A percentile compares a stretch with the other conserved stretches of the same genome.
Conservation (phyloP, 1,140 invertebrate genomes). For the Eumeta japonica region DNA sequence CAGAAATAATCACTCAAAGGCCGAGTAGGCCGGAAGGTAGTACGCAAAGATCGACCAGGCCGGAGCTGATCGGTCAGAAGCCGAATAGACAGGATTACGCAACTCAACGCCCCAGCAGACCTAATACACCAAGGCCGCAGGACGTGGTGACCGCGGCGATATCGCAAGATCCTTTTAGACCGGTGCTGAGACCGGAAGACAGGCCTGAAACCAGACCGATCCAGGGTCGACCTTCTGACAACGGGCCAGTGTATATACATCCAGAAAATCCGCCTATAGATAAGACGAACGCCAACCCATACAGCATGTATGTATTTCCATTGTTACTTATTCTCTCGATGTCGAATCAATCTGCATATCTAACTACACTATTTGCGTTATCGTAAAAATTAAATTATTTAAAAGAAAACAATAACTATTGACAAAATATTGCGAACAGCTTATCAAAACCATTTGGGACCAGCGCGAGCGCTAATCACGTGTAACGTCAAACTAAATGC, state of each 20-base stretch:
- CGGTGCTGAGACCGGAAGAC: constrained; percentile 20
- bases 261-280: constrained; percentile 8
- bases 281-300: constrained; percentile 6
- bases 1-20: not conserved
- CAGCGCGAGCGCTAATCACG: no score
- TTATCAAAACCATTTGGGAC: no score
- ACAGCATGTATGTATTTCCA: constrained; percentile 9
- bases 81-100: not conserved
- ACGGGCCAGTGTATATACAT: constrained; percentile 25
- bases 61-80: not conserved
- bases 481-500: no score
- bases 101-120: not conserved
- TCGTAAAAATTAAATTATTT: no score
- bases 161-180: constrained; percentile 11
- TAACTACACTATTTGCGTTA: no score
- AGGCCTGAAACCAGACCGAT: constrained; percentile 20
- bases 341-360: no score
- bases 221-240: constrained; percentile 17
- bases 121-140: not conserved
- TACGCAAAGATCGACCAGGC: not conserved
- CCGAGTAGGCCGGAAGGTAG: not conserved
- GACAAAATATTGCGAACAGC: no score
- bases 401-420: no score
- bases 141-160: no score
- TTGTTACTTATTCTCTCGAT: not conserved